Base-by-base conservation (phyloP, 2,888 invertebrate species). In the Platycheirus rosarum region DNA sequence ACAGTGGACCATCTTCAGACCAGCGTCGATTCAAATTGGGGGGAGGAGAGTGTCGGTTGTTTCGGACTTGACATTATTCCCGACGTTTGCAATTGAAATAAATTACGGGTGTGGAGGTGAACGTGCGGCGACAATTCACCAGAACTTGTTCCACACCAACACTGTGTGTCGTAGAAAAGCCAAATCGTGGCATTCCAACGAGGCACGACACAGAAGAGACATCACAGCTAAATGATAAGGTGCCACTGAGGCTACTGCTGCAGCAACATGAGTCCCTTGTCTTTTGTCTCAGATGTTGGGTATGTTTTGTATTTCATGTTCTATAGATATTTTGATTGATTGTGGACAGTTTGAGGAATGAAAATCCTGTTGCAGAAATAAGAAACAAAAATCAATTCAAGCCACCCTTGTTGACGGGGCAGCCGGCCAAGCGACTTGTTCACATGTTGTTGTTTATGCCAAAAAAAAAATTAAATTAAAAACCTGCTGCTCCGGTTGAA, bases 121-220 rank as follows among this genome's bases (percentile, higher is more conserved):
- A 46, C 23, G 26, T 51, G 40, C 44, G 42, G 53, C 42, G 46
- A 76, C 53, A 69, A 68, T 68, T 63, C 51, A 57, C 42, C 13
- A 53, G 62, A 74, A 79, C 68, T 68, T 69, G 78, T 68, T 69
- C 42, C 8, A 46, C 26, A 40, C 32, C 13, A 16, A 11, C 37
- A 44, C 16, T 2, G 16, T 42, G 60, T 60, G 65, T 75, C 57
- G 57, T 44, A 53, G 63, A 42, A 79, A 63, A 63, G 35, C 57
- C 46, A 69, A 75, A 80, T 60, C 79, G 75, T 80, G 79, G 75
- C 75, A 80, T 80, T 70, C 51, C 57, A 80, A 75, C 65, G 20
- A 70, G 65, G 32, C 75, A 80, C 79, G 79, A 75, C 75, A 65
- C 35, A 68, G 7, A 57, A 35, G 16, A 29, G 18, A 13, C 37